Conservation (phyloP, 2,888 invertebrate genomes). For the Rhyacophila evoluta region DNA sequence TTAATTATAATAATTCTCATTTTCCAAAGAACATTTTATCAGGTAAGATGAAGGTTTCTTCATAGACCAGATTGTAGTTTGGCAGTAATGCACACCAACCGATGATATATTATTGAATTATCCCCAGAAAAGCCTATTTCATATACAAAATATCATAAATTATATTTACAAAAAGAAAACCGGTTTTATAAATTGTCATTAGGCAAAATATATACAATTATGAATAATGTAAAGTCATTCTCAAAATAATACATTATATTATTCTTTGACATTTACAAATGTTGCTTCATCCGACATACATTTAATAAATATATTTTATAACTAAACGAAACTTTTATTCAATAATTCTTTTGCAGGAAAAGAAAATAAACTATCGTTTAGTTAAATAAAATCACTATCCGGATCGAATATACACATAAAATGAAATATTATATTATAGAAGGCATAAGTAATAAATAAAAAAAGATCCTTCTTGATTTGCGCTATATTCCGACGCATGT, state of each 20-base stretch:
- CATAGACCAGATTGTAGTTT: no score
- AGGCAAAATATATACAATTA: background rate
- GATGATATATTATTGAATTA: no score
- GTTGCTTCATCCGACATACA: background rate
- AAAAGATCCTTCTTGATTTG: no score
- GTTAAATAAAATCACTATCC: background rate
- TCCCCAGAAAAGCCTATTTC: background rate
- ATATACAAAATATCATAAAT: background rate
- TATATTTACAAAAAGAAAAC: background rate
- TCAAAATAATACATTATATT: background rate
- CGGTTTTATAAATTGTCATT: background rate
- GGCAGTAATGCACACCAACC: no score
- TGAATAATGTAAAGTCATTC: conserved; percentile 9
- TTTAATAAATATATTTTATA: background rate
- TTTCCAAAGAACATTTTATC: no score
- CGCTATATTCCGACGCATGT: no score
- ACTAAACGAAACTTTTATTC: background rate
- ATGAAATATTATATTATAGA: no score
- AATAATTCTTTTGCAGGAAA: background rate
- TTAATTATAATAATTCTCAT: no score
- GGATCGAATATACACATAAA: background rate
- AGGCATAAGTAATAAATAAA: no score
- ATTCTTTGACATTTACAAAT: background rate
- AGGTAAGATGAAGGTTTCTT: no score
- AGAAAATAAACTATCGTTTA: conserved; percentile 19